A percentile compares a stretch with the other conserved stretches of the same genome.
Conservation (phyloP, 2,888 invertebrate species). For the Teinopalpus imperialis region DNA sequence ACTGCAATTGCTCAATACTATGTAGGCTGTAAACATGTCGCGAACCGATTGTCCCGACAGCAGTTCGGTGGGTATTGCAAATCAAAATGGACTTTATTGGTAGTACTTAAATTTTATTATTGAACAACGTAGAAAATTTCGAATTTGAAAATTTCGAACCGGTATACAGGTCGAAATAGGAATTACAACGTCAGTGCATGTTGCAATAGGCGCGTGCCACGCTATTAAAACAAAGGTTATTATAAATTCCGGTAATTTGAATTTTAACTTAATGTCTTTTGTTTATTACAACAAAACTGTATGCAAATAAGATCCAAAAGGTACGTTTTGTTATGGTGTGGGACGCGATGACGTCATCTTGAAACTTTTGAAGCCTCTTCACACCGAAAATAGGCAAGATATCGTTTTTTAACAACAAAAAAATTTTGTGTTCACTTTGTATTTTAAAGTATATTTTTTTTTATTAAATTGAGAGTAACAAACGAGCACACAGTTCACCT, state of each 20-base stretch:
- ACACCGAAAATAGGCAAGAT: slow-evolving; percentile 32
- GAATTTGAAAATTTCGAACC: no score
- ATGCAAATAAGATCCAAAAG: slow-evolving; percentile 4
- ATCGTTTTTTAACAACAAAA: no score
- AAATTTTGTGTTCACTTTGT: no score
- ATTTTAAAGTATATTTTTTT: no score
- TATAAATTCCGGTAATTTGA: slow-evolving; percentile 24
- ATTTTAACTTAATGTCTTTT: slow-evolving; percentile 41
- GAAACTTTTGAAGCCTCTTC: slow-evolving; percentile 20
- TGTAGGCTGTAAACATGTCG: slow-evolving; percentile 61
- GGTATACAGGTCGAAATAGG: slow-evolving; percentile 56
- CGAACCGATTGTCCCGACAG: slow-evolving; percentile 53
- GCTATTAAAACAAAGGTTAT: slow-evolving; percentile 37
- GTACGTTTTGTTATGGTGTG: slow-evolving; percentile 39
- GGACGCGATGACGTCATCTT: slow-evolving; percentile 58
- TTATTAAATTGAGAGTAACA: no score
- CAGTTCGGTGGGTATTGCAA: slow-evolving; percentile 31
- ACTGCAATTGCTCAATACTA: slow-evolving; percentile 66
- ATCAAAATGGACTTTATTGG: slow-evolving; percentile 38
- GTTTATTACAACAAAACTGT: background rate
- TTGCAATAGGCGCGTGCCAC: slow-evolving; percentile 72
- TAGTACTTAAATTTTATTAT: slow-evolving; percentile 33
- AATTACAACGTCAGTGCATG: slow-evolving; percentile 46
- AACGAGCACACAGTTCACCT: no score
- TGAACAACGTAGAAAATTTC: slow-evolving; percentile 26